Conservation (phyloP, 1,140 invertebrate species). For the Ditylenchus dipsaci region DNA sequence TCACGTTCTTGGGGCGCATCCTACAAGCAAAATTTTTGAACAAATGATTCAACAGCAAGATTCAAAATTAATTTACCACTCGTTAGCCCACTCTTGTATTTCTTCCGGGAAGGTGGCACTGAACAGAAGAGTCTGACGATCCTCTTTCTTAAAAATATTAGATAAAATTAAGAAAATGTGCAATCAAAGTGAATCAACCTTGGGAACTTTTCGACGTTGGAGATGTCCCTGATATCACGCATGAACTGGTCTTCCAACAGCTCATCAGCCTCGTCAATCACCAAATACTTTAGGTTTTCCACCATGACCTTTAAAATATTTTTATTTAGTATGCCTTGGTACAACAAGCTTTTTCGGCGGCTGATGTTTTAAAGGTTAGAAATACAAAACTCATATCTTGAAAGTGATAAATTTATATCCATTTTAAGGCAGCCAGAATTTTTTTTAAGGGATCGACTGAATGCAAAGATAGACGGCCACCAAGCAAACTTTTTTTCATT, state of each 20-base stretch:
- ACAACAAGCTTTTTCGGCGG: too few species aligned
- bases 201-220: conserved; percentile 25
- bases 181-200: conserved; percentile 23
- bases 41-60: not conserved
- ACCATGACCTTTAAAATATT: conserved; percentile 61
- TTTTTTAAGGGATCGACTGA: too few species aligned
- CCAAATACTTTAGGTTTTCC: conserved; percentile 71
- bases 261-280: conserved; percentile 92
- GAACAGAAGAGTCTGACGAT: conserved; percentile 64
- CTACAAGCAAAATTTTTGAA: conserved; percentile 20
- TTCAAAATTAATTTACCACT: conserved; percentile 48
- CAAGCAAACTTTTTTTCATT: too few species aligned
- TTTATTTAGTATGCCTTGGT: too few species aligned
- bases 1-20: conserved; percentile 27
- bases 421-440: not conserved
- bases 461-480: too few species aligned
- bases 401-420: too few species aligned
- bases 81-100: conserved; percentile 59
- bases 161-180: not conserved
- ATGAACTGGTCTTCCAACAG: conserved; percentile 74
- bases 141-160: conserved; percentile 46
- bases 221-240: conserved; percentile 42
- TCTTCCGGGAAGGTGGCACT: conserved; percentile 64
- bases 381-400: conserved; percentile 19
- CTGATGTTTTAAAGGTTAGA: too few species aligned